phyloP scores from a whole-genome alignment of 2,113 vertebrate genomes.

The Microcebus murinus region DNA sequence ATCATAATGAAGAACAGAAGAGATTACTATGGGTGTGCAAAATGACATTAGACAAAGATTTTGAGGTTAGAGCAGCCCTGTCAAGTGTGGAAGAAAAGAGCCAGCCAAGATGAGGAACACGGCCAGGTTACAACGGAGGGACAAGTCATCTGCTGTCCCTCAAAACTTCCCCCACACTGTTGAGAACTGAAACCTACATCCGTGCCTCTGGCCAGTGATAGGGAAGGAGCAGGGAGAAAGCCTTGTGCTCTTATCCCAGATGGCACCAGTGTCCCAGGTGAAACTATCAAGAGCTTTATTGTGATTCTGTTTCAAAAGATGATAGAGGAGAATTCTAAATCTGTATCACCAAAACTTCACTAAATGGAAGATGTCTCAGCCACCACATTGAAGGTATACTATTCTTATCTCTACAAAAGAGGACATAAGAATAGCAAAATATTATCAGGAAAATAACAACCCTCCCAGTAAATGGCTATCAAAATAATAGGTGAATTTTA shows the following conservation, averaged over 20 bases:
- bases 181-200: too few species aligned
- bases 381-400: background rate
- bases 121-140: background rate
- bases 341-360: background rate
- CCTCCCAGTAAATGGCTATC: background rate
- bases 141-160: background rate
- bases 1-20: background rate
- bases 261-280: too few species aligned
- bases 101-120: background rate
- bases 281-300: background rate
- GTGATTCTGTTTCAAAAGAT: background rate
- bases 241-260: too few species aligned
- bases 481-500: background rate
- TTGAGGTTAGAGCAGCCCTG: background rate
- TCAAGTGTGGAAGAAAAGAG: background rate
- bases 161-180: too few species aligned
- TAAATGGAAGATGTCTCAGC: background rate
- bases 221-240: too few species aligned
- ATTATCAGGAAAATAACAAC: background rate
- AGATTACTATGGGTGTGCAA: background rate
- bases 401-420: background rate
- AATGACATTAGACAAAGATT: background rate
- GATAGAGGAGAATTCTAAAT: background rate
- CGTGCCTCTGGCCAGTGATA: too few species aligned
- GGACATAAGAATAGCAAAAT: background rate